These are phyloP conservation scores for Blera fallax DNA, from an alignment of 2,888 invertebrate species.

Conservation along the genomic window DNA sequence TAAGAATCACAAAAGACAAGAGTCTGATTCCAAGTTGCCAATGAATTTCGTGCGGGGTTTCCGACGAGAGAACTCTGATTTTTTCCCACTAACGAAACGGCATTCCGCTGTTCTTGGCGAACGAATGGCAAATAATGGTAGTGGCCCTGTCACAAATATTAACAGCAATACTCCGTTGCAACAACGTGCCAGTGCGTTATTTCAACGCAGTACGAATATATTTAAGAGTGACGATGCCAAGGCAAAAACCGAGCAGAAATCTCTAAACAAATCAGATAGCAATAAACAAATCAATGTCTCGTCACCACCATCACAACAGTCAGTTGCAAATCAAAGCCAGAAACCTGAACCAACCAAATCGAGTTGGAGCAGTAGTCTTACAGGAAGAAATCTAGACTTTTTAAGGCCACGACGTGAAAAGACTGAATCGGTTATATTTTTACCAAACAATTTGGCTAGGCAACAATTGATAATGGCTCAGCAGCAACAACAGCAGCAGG, in stretches of 20 bases:
- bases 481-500: conserved; percentile 78
- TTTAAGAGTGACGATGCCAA: conserved; percentile 75
- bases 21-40: conserved; percentile 87
- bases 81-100: conserved; percentile 89
- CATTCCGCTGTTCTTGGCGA: conserved; percentile 88
- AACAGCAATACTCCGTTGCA: conserved; percentile 80
- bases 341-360: conserved; percentile 76
- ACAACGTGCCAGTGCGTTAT: conserved; percentile 87
- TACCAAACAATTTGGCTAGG: conserved; percentile 85
- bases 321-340: conserved; percentile 51
- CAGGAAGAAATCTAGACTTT: conserved; percentile 81
- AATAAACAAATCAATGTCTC: conserved; percentile 76
- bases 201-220: conserved; percentile 85
- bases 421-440: conserved; percentile 93
- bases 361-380: conserved; percentile 80
- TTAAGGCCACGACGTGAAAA: conserved; percentile 91
- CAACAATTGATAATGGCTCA: conserved; percentile 81
- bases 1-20: conserved; percentile 87
- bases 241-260: conserved; percentile 86
- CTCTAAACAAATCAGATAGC: conserved; percentile 85
- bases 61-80: conserved; percentile 92
- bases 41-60: conserved; percentile 90
- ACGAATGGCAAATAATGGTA: conserved; percentile 76
- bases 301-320: conserved; percentile 42
- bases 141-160: conserved; percentile 57